Evolutionary conservation across 2,888 invertebrate genomes (phyloP).

Genomic region (Nemurella pictetii): DNA sequence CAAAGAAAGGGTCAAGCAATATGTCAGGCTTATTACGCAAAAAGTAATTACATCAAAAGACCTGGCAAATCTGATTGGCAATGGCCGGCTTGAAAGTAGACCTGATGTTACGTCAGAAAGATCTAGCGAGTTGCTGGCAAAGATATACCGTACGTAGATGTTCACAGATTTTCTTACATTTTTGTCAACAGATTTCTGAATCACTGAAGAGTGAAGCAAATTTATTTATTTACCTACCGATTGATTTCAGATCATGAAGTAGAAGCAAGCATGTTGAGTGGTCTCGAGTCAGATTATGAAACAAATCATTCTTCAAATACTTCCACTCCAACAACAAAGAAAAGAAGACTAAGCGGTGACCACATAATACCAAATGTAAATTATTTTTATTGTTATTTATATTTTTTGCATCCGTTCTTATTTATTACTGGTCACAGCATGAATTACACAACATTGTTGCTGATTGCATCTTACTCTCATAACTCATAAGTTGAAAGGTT

Average conservation of each 20-base stretch:
- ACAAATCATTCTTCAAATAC: neutral
- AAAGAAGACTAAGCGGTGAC: neutral
- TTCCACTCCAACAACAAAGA: neutral
- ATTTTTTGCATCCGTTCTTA: too few relatives aligned
- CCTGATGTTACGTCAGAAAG: constrained; percentile 21
- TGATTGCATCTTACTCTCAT: too few relatives aligned
- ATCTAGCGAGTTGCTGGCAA: constrained; percentile 11
- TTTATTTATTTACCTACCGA: neutral
- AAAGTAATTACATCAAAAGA: constrained; percentile 24
- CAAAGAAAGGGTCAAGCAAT: constrained; percentile 18
- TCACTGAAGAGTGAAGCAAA: too few relatives aligned
- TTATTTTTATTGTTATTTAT: too few relatives aligned
- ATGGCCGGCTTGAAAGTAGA: constrained; percentile 8
- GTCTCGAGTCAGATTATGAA: neutral
- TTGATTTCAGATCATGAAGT: neutral
- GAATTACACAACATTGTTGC: too few relatives aligned
- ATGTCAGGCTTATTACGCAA: constrained; percentile 2
- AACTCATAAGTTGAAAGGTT: too few relatives aligned
- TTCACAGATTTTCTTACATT: neutral
- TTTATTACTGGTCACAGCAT: too few relatives aligned
- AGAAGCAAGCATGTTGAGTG: neutral
- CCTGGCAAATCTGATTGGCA: constrained; percentile 12
- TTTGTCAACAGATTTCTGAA: neutral
- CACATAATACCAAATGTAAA: neutral
- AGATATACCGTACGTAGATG: constrained; percentile 12